Percentiles rank a stretch among this genome's conserved stretches.
Evolutionary conservation across 2,113 vertebrate species (phyloP).

Genomic region (Tricholaema leucomelas): DNA sequence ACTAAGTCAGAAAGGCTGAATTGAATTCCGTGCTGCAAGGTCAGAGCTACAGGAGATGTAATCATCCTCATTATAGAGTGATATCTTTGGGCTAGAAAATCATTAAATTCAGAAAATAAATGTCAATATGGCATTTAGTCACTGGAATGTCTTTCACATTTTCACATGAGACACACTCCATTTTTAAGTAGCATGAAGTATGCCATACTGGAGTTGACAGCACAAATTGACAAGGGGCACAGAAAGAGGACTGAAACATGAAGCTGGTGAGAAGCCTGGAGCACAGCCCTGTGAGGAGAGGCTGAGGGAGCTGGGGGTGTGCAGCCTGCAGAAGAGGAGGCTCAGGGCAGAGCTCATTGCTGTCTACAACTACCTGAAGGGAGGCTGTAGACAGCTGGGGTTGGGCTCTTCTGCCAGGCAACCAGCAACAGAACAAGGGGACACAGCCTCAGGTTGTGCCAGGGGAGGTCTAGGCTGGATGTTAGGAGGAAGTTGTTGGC

Average conservation of each 20-base stretch:
- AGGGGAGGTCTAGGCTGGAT: too few species aligned
- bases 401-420: too few species aligned
- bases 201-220: neutral
- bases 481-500: too few species aligned
- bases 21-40: neutral
- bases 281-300: too few species aligned
- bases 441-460: too few species aligned
- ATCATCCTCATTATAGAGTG: neutral
- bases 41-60: neutral
- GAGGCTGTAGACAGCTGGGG: too few species aligned
- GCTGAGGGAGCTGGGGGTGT: too few species aligned
- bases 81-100: neutral
- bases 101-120: neutral
- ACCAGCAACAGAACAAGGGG: too few species aligned
- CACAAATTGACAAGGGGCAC: neutral
- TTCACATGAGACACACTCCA: neutral
- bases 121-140: neutral
- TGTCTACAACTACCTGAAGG: too few species aligned
- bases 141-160: neutral
- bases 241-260: neutral
- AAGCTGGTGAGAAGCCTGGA: too few species aligned
- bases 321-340: too few species aligned
- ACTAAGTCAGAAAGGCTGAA: neutral
- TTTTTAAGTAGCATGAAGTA: neutral
- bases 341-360: too few species aligned